These are phyloP conservation scores for Hypomecis atomaria DNA, from an alignment of 2,888 invertebrate species.

Conservation along the genomic window DNA sequence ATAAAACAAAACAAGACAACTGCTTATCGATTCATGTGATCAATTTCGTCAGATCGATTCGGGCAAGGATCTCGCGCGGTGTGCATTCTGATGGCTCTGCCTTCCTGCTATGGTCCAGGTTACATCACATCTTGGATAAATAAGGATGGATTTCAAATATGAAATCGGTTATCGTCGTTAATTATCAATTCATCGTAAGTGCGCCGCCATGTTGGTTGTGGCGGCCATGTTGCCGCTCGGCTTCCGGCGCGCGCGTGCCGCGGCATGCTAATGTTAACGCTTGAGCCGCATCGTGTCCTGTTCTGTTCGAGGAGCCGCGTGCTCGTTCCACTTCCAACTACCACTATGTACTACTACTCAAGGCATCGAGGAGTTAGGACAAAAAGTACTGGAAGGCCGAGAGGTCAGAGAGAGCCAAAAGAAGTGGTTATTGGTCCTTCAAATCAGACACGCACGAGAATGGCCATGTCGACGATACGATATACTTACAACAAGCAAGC, in stretches of 20 bases:
- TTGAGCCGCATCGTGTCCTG: slow-evolving; percentile 62
- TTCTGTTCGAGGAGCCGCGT: slow-evolving; percentile 58
- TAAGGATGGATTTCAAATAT: slow-evolving; percentile 77
- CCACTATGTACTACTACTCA: no score
- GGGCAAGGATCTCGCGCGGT: slow-evolving; percentile 67
- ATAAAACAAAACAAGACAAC: slow-evolving; percentile 60
- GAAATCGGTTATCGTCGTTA: slow-evolving; percentile 78
- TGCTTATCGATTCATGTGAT: slow-evolving; percentile 62
- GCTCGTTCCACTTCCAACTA: slow-evolving; percentile 61
- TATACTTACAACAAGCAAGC: no score
- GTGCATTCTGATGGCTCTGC: slow-evolving; percentile 63
- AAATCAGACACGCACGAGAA: no score
- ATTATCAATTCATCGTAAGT: slow-evolving; percentile 81
- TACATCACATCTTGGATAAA: slow-evolving; percentile 75
- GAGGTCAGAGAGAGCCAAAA: no score
- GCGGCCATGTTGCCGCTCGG: slow-evolving; percentile 76
- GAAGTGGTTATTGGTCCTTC: no score
- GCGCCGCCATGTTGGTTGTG: slow-evolving; percentile 79
- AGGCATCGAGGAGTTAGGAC: no score
- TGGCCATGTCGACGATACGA: no score
- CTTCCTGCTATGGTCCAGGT: slow-evolving; percentile 67
- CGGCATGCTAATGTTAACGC: slow-evolving; percentile 79
- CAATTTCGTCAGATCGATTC: slow-evolving; percentile 63
- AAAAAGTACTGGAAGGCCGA: no score
- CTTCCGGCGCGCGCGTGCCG: slow-evolving; percentile 80